phyloP scores from a whole-genome alignment of 2,797 vertebrate species.

The Numenius phaeopus region DNA sequence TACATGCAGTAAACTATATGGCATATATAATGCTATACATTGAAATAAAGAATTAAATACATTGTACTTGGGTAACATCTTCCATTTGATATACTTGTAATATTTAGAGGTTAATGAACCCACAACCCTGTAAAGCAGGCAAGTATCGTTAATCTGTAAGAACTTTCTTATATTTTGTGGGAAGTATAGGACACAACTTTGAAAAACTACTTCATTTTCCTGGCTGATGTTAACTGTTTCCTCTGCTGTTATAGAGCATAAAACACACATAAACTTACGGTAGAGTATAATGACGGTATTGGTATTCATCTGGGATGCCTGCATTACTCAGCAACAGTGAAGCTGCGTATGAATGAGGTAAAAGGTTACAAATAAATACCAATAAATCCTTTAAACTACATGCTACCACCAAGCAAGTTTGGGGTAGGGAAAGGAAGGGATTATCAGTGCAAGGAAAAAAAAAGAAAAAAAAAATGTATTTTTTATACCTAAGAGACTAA shows the following conservation, averaged over 20 bases:
- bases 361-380: background rate
- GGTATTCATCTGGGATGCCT: background rate
- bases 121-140: background rate
- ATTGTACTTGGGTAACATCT: background rate
- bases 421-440: background rate
- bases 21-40: background rate
- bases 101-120: background rate
- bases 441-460: background rate
- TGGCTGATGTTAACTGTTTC: background rate
- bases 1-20: background rate
- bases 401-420: background rate
- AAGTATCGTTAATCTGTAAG: background rate
- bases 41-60: background rate
- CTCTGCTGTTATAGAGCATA: background rate
- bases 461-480: accelerated
- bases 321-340: background rate
- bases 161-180: background rate
- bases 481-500: background rate
- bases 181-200: background rate
- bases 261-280: background rate
- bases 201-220: background rate
- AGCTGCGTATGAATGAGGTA: background rate
- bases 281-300: background rate
- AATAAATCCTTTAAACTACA: background rate
- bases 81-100: background rate